A percentile compares a stretch with the other conserved stretches of the same genome.
These are phyloP conservation scores for Tineola bisselliella DNA, from an alignment of 2,888 invertebrate genomes.

Conservation along the genomic window DNA sequence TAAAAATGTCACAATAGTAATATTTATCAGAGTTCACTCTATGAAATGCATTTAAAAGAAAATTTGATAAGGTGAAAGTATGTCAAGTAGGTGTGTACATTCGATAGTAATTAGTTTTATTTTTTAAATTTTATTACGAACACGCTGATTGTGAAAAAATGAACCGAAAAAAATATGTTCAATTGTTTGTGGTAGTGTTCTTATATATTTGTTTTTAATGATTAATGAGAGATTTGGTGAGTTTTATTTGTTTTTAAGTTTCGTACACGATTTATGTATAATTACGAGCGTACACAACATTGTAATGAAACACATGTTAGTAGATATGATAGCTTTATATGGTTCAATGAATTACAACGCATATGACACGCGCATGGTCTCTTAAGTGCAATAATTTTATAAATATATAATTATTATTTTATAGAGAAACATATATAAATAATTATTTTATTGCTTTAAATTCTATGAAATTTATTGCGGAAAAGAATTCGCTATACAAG, in stretches of 20 bases:
- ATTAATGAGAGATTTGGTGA: not conserved
- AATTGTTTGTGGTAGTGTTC: not conserved
- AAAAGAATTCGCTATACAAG: too few species aligned
- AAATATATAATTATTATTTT: too few species aligned
- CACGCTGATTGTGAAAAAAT: not conserved
- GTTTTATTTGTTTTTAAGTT: not conserved
- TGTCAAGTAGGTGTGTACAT: not conserved
- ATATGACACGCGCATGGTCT: too few species aligned
- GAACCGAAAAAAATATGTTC: not conserved
- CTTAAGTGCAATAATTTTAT: too few species aligned
- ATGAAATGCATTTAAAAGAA: not conserved
- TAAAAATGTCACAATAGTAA: not conserved
- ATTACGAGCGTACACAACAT: too few species aligned
- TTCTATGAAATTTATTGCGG: too few species aligned
- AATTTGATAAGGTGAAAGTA: slow-evolving; percentile 11
- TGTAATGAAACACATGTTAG: too few species aligned
- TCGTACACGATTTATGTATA: too few species aligned
- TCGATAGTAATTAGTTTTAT: slow-evolving; percentile 1
- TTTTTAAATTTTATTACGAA: not conserved
- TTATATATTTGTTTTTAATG: not conserved
- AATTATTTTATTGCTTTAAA: too few species aligned
- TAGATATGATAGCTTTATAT: too few species aligned
- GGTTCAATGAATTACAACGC: too few species aligned
- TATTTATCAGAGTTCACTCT: not conserved
- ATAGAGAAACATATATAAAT: too few species aligned